phyloP scores from a whole-genome alignment of 2,888 invertebrate genomes.

The Strigamia maritima region DNA sequence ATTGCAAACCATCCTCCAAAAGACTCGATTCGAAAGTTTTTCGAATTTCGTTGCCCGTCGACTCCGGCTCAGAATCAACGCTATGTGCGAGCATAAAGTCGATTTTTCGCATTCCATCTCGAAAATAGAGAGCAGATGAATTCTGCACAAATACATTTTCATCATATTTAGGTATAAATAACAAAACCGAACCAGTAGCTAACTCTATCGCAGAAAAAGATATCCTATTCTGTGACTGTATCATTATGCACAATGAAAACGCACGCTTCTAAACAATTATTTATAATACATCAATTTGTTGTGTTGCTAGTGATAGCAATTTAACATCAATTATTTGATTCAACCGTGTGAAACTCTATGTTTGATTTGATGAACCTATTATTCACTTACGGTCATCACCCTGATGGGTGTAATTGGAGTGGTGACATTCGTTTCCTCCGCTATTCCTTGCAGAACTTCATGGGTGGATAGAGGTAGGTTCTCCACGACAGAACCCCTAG shows the following conservation, averaged over 20 bases:
- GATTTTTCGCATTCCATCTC: slow-evolving; percentile 40
- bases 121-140: slow-evolving; percentile 39
- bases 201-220: no score
- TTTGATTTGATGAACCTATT: neutral
- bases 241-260: neutral
- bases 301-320: neutral
- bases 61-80: neutral
- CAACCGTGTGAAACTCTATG: neutral
- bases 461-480: slow-evolving; percentile 37
- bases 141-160: slow-evolving; percentile 34
- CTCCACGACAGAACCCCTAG: slow-evolving; percentile 35
- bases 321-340: neutral
- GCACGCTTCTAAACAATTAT: neutral
- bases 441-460: slow-evolving; percentile 35
- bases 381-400: neutral
- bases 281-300: neutral
- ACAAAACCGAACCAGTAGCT: no score
- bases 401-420: neutral
- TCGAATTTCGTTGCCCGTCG: slow-evolving; percentile 26
- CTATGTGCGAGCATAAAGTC: slow-evolving; percentile 41
- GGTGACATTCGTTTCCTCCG: slow-evolving; percentile 26
- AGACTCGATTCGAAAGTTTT: slow-evolving; percentile 40
- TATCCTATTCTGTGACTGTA: neutral
- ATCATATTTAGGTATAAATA: no score
- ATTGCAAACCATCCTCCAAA: slow-evolving; percentile 39